Evolutionary conservation across 2,888 invertebrate species (phyloP), one percentile per base, ranked within the genome.

Genomic region (Boloria selene): DNA sequence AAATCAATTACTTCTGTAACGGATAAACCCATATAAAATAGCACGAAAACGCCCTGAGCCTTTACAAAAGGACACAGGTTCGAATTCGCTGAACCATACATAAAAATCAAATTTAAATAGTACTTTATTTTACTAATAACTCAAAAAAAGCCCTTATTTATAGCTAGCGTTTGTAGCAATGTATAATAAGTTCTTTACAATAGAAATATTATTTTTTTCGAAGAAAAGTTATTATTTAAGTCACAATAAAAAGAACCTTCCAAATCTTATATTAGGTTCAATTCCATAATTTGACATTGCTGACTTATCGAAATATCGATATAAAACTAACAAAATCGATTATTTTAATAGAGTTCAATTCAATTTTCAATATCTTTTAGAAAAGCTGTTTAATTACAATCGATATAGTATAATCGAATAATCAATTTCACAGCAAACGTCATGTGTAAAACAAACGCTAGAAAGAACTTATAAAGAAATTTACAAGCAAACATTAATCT

Each of bases 1-100:
- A 77, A 82, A 80, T 79, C 71, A 68, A 79, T 81, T 77, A 79
- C 72, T 74, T 73, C 72, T 67, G 67, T 74, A 78, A 79, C 72
- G 76, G 74, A 79, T 74, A 79, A 79, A 78, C 77, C 74, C 72
- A 69, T 79, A 77, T 77, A 76, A 79, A 79, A 81, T 77, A 78
- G 76, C 75, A 74, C 70, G 55, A 73, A 67, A 61, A 69, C 58
- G 58, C 22, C 51, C 49, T 53, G 16, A 64, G 53, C 64, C 50
- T 50, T 56, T 62, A 66, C 47, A 54, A 55, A 49, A 51, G 31
- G 63, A 54, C 74, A 67, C 68, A 68, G 51, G 45, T 47, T 55
- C 18, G 6, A 61, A 61, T 49, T 45, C 10, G 31, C 10, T 38
- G 50, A 72, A 70, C 68, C 64, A 72, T 68, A 71, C 64, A 69